Evolutionary conservation across 2,888 invertebrate genomes (phyloP).

Genomic region (Campoplex capitator): DNA sequence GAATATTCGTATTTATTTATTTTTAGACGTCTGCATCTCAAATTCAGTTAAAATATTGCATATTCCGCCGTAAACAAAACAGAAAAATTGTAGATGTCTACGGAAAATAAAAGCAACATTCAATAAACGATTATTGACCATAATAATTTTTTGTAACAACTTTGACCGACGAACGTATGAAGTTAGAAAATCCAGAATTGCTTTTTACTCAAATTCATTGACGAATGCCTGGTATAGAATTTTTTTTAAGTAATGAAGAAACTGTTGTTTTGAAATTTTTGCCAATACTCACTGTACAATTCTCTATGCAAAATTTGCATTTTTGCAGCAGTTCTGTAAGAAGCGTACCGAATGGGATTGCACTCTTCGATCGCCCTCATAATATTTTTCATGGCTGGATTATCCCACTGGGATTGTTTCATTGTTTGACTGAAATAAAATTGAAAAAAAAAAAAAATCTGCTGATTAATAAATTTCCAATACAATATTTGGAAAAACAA

Average conservation of each 20-base stretch:
- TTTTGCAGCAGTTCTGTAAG: constrained; percentile 92
- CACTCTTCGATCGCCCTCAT: constrained; percentile 87
- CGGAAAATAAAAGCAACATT: too few species aligned
- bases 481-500: neutral
- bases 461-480: constrained; percentile 56
- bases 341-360: constrained; percentile 90
- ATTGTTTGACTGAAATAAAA: constrained; percentile 85
- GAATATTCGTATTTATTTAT: neutral
- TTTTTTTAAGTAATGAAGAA: constrained; percentile 70
- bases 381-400: constrained; percentile 87
- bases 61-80: too few species aligned
- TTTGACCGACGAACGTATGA: neutral
- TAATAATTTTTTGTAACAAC: neutral
- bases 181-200: neutral
- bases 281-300: constrained; percentile 87
- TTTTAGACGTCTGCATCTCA: neutral
- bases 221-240: neutral
- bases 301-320: constrained; percentile 87
- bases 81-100: too few species aligned
- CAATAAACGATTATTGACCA: neutral
- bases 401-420: constrained; percentile 86
- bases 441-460: constrained; percentile 55
- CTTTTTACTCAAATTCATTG: constrained; percentile 67
- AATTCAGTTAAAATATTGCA: neutral
- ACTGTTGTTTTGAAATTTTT: neutral